These are phyloP conservation scores for Clinocottus analis DNA, from an alignment of 2,113 vertebrate species.

Conservation along the genomic window DNA sequence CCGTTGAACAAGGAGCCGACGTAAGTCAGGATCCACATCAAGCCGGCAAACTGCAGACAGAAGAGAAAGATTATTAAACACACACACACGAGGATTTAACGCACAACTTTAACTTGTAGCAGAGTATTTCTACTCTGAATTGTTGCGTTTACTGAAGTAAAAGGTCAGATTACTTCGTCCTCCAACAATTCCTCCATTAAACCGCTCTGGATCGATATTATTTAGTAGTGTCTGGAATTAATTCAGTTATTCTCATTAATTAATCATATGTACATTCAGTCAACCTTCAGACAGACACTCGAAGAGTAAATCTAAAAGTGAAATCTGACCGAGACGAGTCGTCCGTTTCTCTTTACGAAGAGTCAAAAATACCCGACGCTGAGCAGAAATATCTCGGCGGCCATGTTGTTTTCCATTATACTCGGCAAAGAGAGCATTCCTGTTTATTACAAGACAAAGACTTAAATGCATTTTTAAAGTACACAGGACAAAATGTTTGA, in stretches of 20 bases:
- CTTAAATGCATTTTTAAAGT: not conserved
- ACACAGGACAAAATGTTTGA: no score
- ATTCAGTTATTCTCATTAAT: not conserved
- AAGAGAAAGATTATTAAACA: constrained; percentile 1
- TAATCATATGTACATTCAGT: not conserved
- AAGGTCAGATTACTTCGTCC: not conserved
- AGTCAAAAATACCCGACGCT: not conserved
- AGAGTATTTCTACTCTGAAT: not conserved
- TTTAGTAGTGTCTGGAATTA: not conserved
- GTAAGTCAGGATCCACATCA: constrained; percentile 99
- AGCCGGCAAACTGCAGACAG: constrained; percentile 88
- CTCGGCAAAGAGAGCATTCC: no score
- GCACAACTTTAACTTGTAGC: not conserved
- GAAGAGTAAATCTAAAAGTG: not conserved
- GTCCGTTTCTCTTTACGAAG: not conserved
- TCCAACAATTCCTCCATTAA: not conserved
- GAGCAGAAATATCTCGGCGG: not conserved
- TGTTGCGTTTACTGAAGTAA: not conserved
- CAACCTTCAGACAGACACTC: not conserved
- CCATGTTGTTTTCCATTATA: not conserved
- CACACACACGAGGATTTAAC: not conserved
- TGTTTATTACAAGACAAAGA: not conserved
- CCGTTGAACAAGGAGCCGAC: constrained; percentile 98
- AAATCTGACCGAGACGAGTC: not conserved
- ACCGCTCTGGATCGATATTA: not conserved